Base-by-base conservation (phyloP, 2,797 vertebrate species). In the Sandelia bainsii region DNA sequence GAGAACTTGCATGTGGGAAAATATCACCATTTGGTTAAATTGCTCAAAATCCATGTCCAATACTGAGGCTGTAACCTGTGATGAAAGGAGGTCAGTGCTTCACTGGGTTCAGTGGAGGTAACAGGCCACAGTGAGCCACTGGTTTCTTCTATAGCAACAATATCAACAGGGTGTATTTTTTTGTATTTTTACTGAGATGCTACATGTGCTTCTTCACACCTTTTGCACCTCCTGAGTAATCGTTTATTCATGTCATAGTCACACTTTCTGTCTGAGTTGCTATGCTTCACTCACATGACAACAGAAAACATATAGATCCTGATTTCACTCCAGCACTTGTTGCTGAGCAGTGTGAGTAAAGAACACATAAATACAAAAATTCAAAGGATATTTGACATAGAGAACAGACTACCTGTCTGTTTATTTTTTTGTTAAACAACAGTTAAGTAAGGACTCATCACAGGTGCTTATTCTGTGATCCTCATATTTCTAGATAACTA, bases 381-480 rank as follows among this genome's bases (percentile, higher is more conserved):
- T 22, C 0, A 5, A 27, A 25, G 19, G 0, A 3, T 2, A 53
- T 59, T 27, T 23, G 34, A 71, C 12, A n/a, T n/a, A 27, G 44
- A 67, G 22, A 69, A 62, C 14, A 50, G 14, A 11, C 34, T 19
- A 27, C 45, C 57, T 6, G 6, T 23, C 1, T 60, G 70, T 84
- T 82, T 83, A 39, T 83, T 69, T 75, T 19, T 25, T 57, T 60
- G 46, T 64, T 32, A 65, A 74, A 64, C 50, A 69, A 32, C 29
- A 32, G 57, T 67, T 29, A 61, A 65, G 45, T 49, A 46, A 62
- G 62, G n/a, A 46, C 78, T 79, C 63, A 34, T 79, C 70, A 68
- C 69, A 72, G 74, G 80, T 89, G 62, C 75, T 83, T 68, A 87
- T 91, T 88, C 85, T 64, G 39, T 74, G 42, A 64, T 72, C 63